Evolutionary conservation across 1,140 invertebrate species (phyloP).

Genomic region (Leptopilina boulardi): DNA sequence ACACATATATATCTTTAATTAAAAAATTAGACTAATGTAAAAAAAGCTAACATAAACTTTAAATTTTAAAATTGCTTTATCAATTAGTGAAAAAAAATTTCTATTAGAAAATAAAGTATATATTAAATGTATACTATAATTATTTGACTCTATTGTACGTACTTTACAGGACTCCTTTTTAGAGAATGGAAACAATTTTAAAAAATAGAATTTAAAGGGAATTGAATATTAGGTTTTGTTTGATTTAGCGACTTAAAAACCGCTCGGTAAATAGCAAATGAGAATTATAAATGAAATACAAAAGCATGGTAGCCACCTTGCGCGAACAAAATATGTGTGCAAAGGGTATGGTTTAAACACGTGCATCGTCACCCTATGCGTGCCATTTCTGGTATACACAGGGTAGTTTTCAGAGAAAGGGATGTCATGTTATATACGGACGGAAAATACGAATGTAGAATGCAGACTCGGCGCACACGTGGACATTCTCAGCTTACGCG

Average conservation of each 20-base stretch:
- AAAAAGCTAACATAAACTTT: no score
- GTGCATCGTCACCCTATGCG: constrained; percentile 51
- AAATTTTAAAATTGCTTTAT: no score
- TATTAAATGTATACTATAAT: no score
- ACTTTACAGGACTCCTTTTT: no score
- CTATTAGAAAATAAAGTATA: constrained; percentile 29
- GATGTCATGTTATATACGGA: constrained; percentile 45
- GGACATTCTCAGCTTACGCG: constrained; percentile 76
- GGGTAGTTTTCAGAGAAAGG: constrained; percentile 48
- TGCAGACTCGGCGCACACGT: constrained; percentile 67
- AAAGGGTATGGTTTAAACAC: constrained; percentile 49
- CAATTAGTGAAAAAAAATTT: no score
- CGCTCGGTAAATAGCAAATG: constrained; percentile 22
- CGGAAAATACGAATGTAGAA: constrained; percentile 54
- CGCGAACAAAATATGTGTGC: constrained; percentile 38
- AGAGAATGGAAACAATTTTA: neutral
- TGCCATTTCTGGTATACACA: constrained; percentile 50
- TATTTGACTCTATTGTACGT: no score
- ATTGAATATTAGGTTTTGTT: neutral
- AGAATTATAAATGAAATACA: constrained; percentile 10
- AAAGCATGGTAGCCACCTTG: constrained; percentile 46
- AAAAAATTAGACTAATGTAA: neutral
- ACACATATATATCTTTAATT: constrained; percentile 24
- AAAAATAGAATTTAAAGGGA: neutral
- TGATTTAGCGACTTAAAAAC: constrained; percentile 2